A percentile compares a stretch with the other conserved stretches of the same genome.
Evolutionary conservation across 2,797 vertebrate genomes (phyloP).

Genomic region (Gymnothorax reevesii): DNA sequence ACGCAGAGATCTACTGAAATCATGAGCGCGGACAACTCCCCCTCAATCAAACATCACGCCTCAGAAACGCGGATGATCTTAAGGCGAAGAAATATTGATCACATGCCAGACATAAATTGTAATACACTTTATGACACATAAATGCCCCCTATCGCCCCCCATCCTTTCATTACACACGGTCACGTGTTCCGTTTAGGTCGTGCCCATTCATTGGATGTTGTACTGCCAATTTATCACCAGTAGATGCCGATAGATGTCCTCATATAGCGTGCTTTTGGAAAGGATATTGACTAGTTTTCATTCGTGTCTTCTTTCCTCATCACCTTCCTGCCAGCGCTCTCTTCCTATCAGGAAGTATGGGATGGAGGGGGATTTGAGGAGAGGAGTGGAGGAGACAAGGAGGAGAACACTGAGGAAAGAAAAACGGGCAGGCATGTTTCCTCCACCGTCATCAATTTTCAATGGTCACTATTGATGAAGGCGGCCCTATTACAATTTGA

Average conservation of each 20-base stretch:
- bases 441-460: no score
- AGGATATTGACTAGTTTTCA: no score
- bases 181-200: neutral
- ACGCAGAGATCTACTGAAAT: neutral
- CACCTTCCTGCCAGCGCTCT: no score
- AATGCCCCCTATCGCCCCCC: neutral
- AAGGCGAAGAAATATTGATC: neutral
- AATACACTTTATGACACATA: neutral
- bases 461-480: no score
- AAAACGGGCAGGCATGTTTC: no score
- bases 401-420: no score
- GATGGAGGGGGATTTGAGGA: no score
- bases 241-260: slow-evolving; percentile 9
- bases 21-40: neutral
- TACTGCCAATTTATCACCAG: slow-evolving; percentile 16
- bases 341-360: no score
- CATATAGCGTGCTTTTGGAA: neutral
- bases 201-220: neutral
- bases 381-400: no score
- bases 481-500: no score
- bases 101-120: neutral
- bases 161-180: neutral
- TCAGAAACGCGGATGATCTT: neutral
- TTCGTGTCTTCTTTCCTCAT: no score
- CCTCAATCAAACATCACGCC: neutral